phyloP scores from a whole-genome alignment of 2,888 invertebrate genomes.

The Caenorhabditis sp. region DNA sequence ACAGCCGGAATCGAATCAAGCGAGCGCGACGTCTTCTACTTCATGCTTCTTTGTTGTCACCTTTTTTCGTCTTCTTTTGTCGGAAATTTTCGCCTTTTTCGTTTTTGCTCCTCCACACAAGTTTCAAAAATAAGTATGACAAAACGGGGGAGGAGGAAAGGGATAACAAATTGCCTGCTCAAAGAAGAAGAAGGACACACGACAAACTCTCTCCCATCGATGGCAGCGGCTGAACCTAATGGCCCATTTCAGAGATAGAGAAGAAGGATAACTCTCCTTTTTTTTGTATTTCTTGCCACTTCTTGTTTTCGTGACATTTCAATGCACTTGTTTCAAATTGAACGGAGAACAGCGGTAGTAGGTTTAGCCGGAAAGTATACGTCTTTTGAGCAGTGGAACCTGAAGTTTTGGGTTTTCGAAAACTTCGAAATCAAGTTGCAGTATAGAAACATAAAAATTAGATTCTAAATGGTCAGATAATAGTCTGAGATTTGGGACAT shows the following conservation, averaged over 20 bases:
- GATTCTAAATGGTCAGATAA: too few species aligned
- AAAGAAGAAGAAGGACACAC: slow-evolving; percentile 8
- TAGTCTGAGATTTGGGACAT: too few species aligned
- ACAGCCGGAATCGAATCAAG: slow-evolving; percentile 57
- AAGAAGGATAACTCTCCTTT: slow-evolving; percentile 31
- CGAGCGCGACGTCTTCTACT: slow-evolving; percentile 11
- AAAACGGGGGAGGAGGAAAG: slow-evolving; percentile 24
- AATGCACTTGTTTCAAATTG: too few species aligned
- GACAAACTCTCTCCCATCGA: slow-evolving; percentile 30
- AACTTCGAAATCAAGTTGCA: too few species aligned
- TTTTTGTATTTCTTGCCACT: slow-evolving; percentile 23
- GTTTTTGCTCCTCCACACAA: slow-evolving; percentile 15
- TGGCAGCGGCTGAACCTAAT: slow-evolving; percentile 55
- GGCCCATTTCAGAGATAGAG: slow-evolving; percentile 53
- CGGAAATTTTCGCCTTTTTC: slow-evolving; percentile 34
- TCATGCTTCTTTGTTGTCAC: slow-evolving; percentile 50
- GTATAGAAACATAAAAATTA: too few species aligned
- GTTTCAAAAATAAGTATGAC: slow-evolving; percentile 60
- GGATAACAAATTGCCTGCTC: slow-evolving; percentile 58
- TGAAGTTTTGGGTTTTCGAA: too few species aligned
- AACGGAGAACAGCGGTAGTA: too few species aligned
- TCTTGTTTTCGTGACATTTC: neutral
- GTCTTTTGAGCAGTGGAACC: too few species aligned
- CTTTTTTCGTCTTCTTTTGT: slow-evolving; percentile 34
- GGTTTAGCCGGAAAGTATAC: too few species aligned